These are phyloP conservation scores for Marronus borbonicus DNA, from an alignment of 2,888 invertebrate genomes.

Conservation along the genomic window DNA sequence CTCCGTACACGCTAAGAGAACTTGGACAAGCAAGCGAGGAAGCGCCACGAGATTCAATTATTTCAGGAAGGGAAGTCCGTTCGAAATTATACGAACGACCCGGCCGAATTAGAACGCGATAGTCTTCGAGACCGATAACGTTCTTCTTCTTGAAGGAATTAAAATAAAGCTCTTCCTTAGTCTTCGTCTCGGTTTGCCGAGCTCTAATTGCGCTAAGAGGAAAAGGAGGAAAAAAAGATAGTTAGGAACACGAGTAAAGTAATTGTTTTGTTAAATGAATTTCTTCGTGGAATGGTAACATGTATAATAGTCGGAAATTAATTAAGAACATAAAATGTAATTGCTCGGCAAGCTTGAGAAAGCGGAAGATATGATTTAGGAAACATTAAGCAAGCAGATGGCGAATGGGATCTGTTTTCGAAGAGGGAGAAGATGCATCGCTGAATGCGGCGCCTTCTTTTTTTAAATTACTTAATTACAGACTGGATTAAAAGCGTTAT, in stretches of 20 bases:
- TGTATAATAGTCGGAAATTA: constrained; percentile 19
- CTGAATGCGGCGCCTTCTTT: not conserved
- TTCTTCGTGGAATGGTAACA: constrained; percentile 14
- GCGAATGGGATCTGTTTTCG: not conserved
- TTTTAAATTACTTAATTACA: constrained; percentile 4
- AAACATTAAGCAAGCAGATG: constrained; percentile 1
- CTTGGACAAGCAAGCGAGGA: not conserved
- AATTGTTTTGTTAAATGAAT: constrained; percentile 42
- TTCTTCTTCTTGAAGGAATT: not conserved
- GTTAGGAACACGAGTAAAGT: not conserved
- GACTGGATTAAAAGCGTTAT: not conserved
- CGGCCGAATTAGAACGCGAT: constrained; percentile 23
- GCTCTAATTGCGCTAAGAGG: not conserved
- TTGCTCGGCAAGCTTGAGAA: not conserved
- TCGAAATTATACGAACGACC: constrained; percentile 38
- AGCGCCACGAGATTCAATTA: constrained; percentile 43
- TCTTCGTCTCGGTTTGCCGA: not conserved
- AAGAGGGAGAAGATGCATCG: not conserved
- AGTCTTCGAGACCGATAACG: constrained; percentile 7
- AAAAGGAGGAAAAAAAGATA: not conserved
- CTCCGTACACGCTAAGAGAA: too few species aligned
- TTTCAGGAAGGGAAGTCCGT: constrained; percentile 14
- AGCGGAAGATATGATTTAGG: constrained; percentile 10
- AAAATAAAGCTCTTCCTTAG: constrained; percentile 4
- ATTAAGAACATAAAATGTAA: constrained; percentile 31